Base-by-base conservation (phyloP, 2,113 vertebrate genomes). In the Orientallactaga bullata region DNA sequence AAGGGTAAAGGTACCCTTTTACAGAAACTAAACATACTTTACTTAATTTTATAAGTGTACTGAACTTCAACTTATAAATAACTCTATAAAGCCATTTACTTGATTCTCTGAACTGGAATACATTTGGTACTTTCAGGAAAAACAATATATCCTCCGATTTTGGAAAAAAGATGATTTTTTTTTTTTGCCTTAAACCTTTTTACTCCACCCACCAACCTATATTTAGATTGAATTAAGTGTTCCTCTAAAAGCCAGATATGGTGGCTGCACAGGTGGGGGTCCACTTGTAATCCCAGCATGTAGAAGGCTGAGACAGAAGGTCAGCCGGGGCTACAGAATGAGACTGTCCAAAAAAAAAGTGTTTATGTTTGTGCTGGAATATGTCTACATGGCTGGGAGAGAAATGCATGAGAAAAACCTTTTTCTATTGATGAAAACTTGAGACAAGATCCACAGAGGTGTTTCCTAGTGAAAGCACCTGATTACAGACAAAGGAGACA, bases 21-120 rank as follows among this genome's bases (percentile, higher is more conserved):
- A 77, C 18, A 92, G 78, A 94, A 88, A 66, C 15, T 35, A 73
- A 82, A 42, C 61, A 66, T 65, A 65, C 51, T 85, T 90, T 60
- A 91, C 16, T 69, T 83, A 92, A 76, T 60, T 71, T 91, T 87
- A 16, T 65, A 35, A 89, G 39, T 77, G 3, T 73, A 20, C 79
- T 79, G 15, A 76, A 42, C 80, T 84, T 26, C 23, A 80, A 11
- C 6, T 39, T 84, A 4, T 26, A 93, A 87, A 78, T 84, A 94
- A 90, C 23, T 58, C 23, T 58, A 0, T 86, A 39, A 83, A 93
- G n/a, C 15, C 16, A 86, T 86, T 61, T 82, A 21, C 16, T 28
- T 66, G 32, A 71, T 80, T 89, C 32, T 58, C 32, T 80, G 51
- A 17, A 42, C 16, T 28, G 55, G 12, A 42, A 37, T 74, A 66